Conservation (phyloP, 1,140 invertebrate species). For the Spodoptera frugiperda region DNA sequence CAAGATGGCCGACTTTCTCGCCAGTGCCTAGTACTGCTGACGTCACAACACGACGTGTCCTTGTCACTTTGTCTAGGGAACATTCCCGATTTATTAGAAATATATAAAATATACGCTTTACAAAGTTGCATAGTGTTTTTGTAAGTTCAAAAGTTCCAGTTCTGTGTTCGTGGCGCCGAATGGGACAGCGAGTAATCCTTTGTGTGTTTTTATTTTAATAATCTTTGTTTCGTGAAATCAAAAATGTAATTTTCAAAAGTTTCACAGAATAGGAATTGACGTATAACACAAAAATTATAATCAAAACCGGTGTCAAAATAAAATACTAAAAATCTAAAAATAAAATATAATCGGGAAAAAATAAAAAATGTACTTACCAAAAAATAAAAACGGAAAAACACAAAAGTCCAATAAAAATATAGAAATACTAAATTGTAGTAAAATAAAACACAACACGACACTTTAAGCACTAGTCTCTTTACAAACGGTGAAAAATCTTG, state of each 20-base stretch:
- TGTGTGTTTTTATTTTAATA: conserved; percentile 20
- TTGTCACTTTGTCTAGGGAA: conserved; percentile 70
- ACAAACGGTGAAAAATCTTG: conserved; percentile 71
- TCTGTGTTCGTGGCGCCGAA: background rate
- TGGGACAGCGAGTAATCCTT: conserved; percentile 24
- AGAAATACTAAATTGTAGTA: conserved; percentile 64
- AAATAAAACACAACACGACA: conserved; percentile 81
- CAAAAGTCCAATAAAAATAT: conserved; percentile 74
- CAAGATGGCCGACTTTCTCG: conserved; percentile 83
- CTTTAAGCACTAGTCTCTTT: conserved; percentile 74
- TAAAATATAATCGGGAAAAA: conserved; percentile 52
- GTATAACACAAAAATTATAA: conserved; percentile 30
- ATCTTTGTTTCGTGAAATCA: background rate
- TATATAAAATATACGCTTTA: conserved; percentile 57
- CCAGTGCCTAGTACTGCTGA: conserved; percentile 82
- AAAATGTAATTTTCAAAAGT: background rate
- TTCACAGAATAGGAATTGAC: conserved; percentile 31
- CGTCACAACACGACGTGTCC: conserved; percentile 83
- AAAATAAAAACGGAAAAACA: conserved; percentile 74
- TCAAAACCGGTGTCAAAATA: conserved; percentile 31
- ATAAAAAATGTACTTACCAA: conserved; percentile 76
- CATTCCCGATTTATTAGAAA: conserved; percentile 63
- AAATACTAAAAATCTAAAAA: conserved; percentile 36
- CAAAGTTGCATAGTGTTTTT: conserved; percentile 49
- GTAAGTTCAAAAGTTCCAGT: conserved; percentile 13